Percentiles rank a stretch among this genome's conserved stretches.
Evolutionary conservation across 2,113 vertebrate genomes (phyloP).

Genomic region (Atlantisia rogersi): DNA sequence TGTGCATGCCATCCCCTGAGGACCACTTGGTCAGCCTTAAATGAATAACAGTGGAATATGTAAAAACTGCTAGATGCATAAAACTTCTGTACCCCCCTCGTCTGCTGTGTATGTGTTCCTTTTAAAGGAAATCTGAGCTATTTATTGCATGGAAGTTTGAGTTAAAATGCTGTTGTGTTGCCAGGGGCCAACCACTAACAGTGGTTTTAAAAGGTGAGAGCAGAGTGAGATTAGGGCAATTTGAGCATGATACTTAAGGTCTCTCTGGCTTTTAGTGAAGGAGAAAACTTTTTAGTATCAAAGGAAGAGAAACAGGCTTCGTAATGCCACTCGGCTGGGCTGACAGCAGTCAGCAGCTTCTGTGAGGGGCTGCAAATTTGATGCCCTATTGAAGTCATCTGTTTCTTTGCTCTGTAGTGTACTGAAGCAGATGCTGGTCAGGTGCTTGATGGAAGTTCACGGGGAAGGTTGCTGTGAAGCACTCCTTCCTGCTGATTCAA

Average conservation of each 20-base stretch:
- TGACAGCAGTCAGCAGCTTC: not conserved
- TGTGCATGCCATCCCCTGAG: conserved; percentile 67
- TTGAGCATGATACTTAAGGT: conserved; percentile 42
- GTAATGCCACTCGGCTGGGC: not conserved
- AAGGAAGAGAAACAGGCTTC: not conserved
- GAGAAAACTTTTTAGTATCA: not conserved
- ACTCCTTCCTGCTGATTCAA: not conserved
- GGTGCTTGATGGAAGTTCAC: not conserved
- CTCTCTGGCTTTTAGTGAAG: not conserved
- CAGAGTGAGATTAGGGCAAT: conserved; percentile 8
- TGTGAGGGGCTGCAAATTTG: not conserved
- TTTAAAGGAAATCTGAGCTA: conserved; percentile 61
- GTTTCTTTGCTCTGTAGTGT: not conserved
- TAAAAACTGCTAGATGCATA: conserved; percentile 67
- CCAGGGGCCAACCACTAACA: conserved; percentile 43
- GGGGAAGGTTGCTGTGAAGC: not conserved
- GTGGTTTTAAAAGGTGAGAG: conserved; percentile 61
- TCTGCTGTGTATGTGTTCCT: conserved; percentile 32
- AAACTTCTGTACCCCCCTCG: conserved; percentile 35
- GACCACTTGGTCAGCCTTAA: conserved; percentile 64
- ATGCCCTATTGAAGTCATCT: not conserved
- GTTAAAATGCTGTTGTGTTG: conserved; percentile 47
- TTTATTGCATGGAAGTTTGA: conserved; percentile 58
- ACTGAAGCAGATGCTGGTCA: conserved; percentile 31
- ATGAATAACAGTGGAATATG: conserved; percentile 67